A percentile compares a stretch with the other conserved stretches of the same genome.
Evolutionary conservation across 2,113 vertebrate genomes (phyloP).

Genomic region (Lagopus leucura): DNA sequence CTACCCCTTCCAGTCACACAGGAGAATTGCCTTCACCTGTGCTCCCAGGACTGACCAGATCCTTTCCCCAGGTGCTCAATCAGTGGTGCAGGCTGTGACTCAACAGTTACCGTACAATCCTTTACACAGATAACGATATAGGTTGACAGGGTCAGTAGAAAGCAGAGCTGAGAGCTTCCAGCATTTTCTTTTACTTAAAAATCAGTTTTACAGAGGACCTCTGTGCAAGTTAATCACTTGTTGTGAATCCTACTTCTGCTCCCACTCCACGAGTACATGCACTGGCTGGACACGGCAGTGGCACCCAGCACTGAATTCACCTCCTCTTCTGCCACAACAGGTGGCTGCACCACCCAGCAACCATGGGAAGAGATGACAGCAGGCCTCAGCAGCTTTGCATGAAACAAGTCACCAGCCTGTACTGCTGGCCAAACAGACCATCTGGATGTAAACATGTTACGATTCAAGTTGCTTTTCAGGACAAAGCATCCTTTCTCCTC

Average conservation of each 20-base stretch:
- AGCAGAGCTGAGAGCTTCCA: background rate
- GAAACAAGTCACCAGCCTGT: background rate
- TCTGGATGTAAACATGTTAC: background rate
- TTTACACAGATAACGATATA: rapidly evolving
- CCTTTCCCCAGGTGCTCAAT: no score
- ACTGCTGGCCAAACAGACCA: background rate
- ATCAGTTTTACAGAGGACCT: background rate
- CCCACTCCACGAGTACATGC: background rate
- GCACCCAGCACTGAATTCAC: background rate
- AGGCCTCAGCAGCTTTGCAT: rapidly evolving
- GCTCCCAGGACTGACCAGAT: no score
- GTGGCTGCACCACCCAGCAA: rapidly evolving
- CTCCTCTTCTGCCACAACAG: rapidly evolving
- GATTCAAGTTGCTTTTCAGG: background rate
- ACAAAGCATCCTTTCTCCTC: background rate
- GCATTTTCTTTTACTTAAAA: background rate
- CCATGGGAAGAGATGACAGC: rapidly evolving
- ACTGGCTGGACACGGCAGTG: background rate
- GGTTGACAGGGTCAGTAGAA: background rate
- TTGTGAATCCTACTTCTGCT: background rate
- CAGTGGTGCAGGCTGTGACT: no score
- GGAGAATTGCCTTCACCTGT: no score
- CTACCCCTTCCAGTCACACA: no score
- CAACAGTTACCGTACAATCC: no score
- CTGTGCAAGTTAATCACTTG: background rate